phyloP scores from a whole-genome alignment of 2,113 vertebrate species.

The Corvus hawaiiensis region DNA sequence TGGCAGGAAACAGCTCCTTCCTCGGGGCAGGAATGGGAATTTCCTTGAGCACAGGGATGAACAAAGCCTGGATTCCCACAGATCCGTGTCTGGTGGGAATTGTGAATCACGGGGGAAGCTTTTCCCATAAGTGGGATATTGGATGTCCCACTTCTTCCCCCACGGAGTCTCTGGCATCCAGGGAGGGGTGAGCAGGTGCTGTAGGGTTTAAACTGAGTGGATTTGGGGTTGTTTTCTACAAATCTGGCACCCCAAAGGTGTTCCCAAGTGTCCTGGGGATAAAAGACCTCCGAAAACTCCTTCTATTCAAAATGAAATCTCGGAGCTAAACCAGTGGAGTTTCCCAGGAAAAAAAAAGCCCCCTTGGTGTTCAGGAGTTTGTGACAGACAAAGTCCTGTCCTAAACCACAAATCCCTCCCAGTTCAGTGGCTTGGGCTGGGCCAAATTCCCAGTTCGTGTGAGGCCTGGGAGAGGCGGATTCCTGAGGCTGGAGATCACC shows the following conservation, averaged over 20 bases:
- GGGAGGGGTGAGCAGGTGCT: not conserved
- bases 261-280: not conserved
- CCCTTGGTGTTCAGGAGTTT: not conserved
- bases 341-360: not conserved
- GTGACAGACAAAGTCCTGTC: not conserved
- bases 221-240: not conserved
- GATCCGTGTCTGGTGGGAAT: not conserved
- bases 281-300: not conserved
- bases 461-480: not conserved
- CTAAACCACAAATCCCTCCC: not conserved
- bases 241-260: no score
- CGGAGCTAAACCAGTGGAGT: not conserved
- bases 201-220: not conserved
- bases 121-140: not conserved
- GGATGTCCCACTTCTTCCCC: not conserved
- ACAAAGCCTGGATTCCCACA: conserved; percentile 31
- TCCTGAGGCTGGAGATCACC: not conserved
- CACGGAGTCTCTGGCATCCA: not conserved
- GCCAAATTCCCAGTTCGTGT: not conserved
- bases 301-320: not conserved
- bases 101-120: not conserved
- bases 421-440: not conserved
- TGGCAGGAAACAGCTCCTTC: conserved; percentile 48
- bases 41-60: conserved; percentile 8
- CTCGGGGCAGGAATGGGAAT: not conserved